phyloP scores from a whole-genome alignment of 1,140 invertebrate species.

The Eueides isabella region DNA sequence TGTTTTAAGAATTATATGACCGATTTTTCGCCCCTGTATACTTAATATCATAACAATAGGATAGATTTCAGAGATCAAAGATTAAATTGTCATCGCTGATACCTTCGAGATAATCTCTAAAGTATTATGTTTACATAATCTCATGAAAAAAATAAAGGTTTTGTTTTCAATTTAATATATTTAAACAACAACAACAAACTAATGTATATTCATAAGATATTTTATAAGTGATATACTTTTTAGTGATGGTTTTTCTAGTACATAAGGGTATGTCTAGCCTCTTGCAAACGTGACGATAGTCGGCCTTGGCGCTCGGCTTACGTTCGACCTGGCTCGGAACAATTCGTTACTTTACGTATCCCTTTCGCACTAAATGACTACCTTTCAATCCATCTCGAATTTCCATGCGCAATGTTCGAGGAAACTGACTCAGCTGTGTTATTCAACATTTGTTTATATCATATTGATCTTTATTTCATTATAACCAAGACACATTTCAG shows the following conservation, averaged over 20 bases:
- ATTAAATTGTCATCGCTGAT: too few relatives aligned
- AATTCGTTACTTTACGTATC: slow-evolving; percentile 49
- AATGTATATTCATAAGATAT: too few relatives aligned
- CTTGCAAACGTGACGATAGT: slow-evolving; percentile 67
- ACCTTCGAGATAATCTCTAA: too few relatives aligned
- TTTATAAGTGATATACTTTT: slow-evolving; percentile 13
- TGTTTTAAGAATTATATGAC: too few relatives aligned
- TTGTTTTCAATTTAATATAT: too few relatives aligned
- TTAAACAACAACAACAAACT: too few relatives aligned
- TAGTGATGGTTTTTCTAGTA: too few relatives aligned
- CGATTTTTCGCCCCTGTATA: too few relatives aligned
- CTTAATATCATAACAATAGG: too few relatives aligned
- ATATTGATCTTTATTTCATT: slow-evolving; percentile 58
- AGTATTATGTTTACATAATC: too few relatives aligned
- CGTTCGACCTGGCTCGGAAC: slow-evolving; percentile 52
- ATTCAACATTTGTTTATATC: slow-evolving; percentile 25
- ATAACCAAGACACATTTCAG: slow-evolving; percentile 46
- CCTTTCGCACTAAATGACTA: slow-evolving; percentile 65
- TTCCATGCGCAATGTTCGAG: slow-evolving; percentile 71
- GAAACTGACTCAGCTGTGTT: slow-evolving; percentile 75
- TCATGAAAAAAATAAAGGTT: too few relatives aligned
- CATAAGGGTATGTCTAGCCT: slow-evolving; percentile 64
- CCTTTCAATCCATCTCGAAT: slow-evolving; percentile 65
- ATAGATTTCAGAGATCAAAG: too few relatives aligned
- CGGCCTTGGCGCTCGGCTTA: slow-evolving; percentile 69